Evolutionary conservation across 2,797 vertebrate species (phyloP), one percentile per base, ranked within the genome.

Genomic region (Lacerta viridis): DNA sequence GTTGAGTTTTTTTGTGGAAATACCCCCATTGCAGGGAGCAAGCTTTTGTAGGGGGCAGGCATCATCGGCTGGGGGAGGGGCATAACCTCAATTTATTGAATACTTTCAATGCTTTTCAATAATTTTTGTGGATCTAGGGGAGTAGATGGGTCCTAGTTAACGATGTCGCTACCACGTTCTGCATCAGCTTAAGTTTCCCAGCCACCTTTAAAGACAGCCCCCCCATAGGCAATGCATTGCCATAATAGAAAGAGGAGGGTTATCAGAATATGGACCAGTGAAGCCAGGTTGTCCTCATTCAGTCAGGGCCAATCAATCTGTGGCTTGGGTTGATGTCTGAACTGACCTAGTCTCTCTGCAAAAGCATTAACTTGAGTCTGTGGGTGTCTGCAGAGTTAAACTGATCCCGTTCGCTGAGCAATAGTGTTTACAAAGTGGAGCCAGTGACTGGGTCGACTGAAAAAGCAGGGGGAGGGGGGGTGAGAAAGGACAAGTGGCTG

Each of bases 401-500:
- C 84, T 71, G 27, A 1, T 7, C 86, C 84, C 55, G 79, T 43
- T 9, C 82, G 2, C 0, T 36, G 55, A 4, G 25, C 50, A 46
- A 64, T 0, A 3, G 78, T 50, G 17, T 85, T 90, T 78, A 90
- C 72, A 85, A 83, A 91, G 76, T 90, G 88, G 90, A 94, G 91
- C 92, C 90, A 91, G 91, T 68, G 91, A 23, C 88, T 66, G 55
- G 18, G 80, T 69, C 36, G 86, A 72, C 72, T 93, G 88, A 87
- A 95, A 92, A 76, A 75, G 39, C 27, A 80, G 68, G 90, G 90
- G 55, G 80, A 46, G 18, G 87, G 92, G 87, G 93, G 93, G 4
- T 89, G 93, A 91, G 84, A 92, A 90, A 91, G 74, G 59, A 93
- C 93, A 91, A 94, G 92, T 84, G 92, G 91, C 89, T 87, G 84